phyloP scores from a whole-genome alignment of 2,113 vertebrate species.

The Myrmecophaga tridactyla region DNA sequence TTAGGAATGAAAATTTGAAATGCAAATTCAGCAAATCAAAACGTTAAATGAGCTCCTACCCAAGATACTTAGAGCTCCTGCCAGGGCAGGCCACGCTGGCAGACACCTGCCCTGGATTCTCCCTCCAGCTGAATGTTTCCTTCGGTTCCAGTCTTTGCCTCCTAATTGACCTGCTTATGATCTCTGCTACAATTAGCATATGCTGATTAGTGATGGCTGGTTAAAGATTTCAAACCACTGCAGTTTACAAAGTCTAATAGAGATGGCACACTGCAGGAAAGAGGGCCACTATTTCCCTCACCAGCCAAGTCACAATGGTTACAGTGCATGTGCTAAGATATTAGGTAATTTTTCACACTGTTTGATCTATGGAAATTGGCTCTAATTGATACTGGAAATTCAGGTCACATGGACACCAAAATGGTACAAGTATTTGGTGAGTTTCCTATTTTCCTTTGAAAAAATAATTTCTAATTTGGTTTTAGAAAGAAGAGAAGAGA shows the following conservation, averaged over 20 bases:
- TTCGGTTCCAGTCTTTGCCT: constrained; percentile 91
- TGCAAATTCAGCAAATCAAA: constrained; percentile 91
- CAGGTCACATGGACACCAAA: constrained; percentile 62
- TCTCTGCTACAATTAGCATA: constrained; percentile 97
- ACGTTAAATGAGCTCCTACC: constrained; percentile 89
- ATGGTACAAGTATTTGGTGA: constrained; percentile 55
- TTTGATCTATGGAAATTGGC: constrained; percentile 73
- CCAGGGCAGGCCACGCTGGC: constrained; percentile 86
- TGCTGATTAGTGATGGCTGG: constrained; percentile 97
- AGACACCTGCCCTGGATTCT: constrained; percentile 88
- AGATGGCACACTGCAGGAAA: constrained; percentile 86
- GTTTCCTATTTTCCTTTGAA: constrained; percentile 41
- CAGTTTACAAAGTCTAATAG: constrained; percentile 90
- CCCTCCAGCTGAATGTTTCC: constrained; percentile 93
- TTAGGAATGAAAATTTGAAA: constrained; percentile 90
- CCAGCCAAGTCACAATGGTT: constrained; percentile 74
- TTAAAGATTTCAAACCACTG: constrained; percentile 90
- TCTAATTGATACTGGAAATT: constrained; percentile 78
- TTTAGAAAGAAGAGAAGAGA: neutral
- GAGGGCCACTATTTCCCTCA: constrained; percentile 79
- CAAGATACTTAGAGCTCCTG: constrained; percentile 85
- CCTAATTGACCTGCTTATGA: constrained; percentile 96
- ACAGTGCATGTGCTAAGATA: constrained; percentile 76
- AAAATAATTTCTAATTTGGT: neutral
- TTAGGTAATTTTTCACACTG: constrained; percentile 79